phyloP scores from a whole-genome alignment of 2,888 invertebrate species.

The Lydus trimaculatus region DNA sequence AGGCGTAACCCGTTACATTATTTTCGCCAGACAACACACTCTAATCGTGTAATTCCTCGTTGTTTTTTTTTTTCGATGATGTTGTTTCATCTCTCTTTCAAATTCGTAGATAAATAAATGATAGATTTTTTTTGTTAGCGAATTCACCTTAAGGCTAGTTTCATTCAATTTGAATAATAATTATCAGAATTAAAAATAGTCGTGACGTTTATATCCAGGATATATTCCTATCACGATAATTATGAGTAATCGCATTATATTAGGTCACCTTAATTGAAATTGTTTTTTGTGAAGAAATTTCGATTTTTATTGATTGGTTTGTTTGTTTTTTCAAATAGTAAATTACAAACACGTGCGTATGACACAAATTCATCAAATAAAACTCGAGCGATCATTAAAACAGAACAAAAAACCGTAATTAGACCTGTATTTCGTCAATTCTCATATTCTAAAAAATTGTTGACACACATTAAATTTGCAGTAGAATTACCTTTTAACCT shows the following conservation, averaged over 20 bases:
- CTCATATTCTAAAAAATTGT: neutral
- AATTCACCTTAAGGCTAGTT: neutral
- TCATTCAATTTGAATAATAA: neutral
- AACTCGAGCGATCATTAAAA: neutral
- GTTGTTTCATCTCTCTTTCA: no score
- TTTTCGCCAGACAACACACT: neutral
- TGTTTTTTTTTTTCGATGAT: no score
- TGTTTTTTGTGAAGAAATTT: neutral
- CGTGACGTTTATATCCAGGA: neutral
- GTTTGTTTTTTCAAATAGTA: neutral
- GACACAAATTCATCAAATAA: neutral
- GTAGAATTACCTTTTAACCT: neutral
- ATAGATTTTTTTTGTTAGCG: neutral
- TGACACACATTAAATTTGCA: neutral
- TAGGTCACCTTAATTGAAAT: neutral
- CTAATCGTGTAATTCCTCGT: neutral
- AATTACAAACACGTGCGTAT: neutral
- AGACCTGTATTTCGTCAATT: neutral
- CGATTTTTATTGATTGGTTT: neutral
- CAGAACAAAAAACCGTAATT: neutral
- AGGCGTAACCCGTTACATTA: neutral
- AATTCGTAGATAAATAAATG: neutral
- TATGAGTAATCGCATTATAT: conserved; percentile 1
- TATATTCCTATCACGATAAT: neutral
- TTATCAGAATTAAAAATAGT: neutral